A percentile compares a stretch with the other conserved stretches of the same genome.
Evolutionary conservation across 2,888 invertebrate species (phyloP).

Genomic region (Drosophila planitibia): DNA sequence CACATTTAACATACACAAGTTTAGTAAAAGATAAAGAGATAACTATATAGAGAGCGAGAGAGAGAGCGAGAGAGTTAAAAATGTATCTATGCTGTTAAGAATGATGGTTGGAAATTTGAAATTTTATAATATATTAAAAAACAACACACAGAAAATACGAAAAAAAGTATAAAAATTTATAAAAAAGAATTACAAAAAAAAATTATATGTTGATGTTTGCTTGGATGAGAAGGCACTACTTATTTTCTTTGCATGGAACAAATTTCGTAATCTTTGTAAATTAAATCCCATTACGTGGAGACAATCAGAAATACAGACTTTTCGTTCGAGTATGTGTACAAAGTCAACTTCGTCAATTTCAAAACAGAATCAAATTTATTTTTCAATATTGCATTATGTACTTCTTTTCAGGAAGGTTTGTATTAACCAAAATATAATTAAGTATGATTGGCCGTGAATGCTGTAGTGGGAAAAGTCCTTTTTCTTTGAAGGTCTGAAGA

Average conservation of each 20-base stretch:
- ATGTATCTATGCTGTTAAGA: slow-evolving; percentile 67
- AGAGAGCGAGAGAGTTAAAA: slow-evolving; percentile 35
- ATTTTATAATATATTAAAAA: slow-evolving; percentile 68
- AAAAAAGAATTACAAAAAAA: slow-evolving; percentile 68
- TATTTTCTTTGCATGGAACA: slow-evolving; percentile 62
- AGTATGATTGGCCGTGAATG: background rate
- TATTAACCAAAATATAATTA: background rate
- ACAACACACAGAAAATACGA: slow-evolving; percentile 54
- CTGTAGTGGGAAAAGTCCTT: background rate
- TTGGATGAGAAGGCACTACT: slow-evolving; percentile 57
- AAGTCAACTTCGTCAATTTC: background rate
- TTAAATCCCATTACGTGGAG: background rate
- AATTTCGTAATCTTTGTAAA: slow-evolving; percentile 9
- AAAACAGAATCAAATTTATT: background rate
- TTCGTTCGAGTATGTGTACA: background rate
- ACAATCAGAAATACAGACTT: background rate
- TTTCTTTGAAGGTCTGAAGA: background rate
- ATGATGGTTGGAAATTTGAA: slow-evolving; percentile 65
- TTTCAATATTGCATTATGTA: background rate
- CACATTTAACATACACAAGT: slow-evolving; percentile 7
- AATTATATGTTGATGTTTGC: slow-evolving; percentile 78
- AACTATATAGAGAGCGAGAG: slow-evolving; percentile 15
- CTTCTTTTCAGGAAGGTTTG: slow-evolving; percentile 3
- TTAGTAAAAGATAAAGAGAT: slow-evolving; percentile 27
- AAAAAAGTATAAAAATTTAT: slow-evolving; percentile 73